A percentile compares a stretch with the other conserved stretches of the same genome.
Conservation (phyloP, 2,113 vertebrate species). For the Motacilla alba region DNA sequence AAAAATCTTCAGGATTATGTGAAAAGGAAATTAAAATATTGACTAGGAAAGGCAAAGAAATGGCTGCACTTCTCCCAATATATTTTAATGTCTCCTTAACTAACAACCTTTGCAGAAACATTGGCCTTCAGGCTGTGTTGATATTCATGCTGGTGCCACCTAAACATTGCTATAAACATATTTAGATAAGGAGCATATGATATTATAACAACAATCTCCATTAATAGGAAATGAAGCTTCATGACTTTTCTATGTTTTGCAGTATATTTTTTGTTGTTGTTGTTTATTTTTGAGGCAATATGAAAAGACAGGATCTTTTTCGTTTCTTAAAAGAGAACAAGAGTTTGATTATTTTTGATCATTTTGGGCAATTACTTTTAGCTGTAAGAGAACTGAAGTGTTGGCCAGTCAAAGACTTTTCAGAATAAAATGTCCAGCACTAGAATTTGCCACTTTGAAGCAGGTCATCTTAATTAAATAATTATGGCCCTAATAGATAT, state of each 20-base stretch:
- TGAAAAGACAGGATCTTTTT: not conserved
- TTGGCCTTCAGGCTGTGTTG: fast-evolving
- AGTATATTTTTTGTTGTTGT: not conserved
- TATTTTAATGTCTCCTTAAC: not conserved
- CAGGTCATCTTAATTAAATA: not conserved
- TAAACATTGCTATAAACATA: not conserved
- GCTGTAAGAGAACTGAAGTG: not conserved
- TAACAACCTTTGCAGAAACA: not conserved
- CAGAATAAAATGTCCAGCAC: not conserved
- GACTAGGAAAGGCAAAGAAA: not conserved
- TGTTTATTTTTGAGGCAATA: not conserved
- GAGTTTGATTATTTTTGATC: not conserved
- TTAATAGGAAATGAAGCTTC: not conserved
- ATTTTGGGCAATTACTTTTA: not conserved
- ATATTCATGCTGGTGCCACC: not conserved
- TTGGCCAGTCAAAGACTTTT: not conserved
- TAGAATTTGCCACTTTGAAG: not conserved
- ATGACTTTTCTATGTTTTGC: not conserved
- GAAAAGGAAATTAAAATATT: not conserved
- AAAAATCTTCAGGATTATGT: not conserved
- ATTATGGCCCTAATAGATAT: not conserved
- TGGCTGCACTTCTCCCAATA: not conserved
- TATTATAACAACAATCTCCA: not conserved
- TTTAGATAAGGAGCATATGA: not conserved
- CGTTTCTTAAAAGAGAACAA: not conserved